Percentiles rank a stretch among this genome's conserved stretches.
Conservation (phyloP, 1,140 invertebrate species). For the Elymnias hypermnestra region DNA sequence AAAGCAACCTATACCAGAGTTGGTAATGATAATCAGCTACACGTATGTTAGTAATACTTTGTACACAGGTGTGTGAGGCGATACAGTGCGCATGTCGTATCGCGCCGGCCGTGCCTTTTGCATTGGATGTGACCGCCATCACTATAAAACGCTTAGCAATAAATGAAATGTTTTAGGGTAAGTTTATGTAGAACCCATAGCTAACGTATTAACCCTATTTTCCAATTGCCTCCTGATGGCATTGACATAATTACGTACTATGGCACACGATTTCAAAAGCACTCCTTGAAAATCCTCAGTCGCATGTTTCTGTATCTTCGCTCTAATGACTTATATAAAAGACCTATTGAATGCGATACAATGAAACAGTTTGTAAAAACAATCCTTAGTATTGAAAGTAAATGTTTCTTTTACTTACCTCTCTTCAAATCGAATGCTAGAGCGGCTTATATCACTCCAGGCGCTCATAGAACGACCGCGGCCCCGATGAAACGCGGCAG, state of each 20-base stretch:
- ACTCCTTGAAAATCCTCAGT: not conserved
- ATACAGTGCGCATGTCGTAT: conserved; percentile 12
- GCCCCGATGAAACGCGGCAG: conserved; percentile 73
- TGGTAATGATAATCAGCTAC: too few species aligned
- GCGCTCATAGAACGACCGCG: conserved; percentile 86
- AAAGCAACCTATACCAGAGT: too few species aligned
- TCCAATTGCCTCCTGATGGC: conserved; percentile 3
- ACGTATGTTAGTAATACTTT: too few species aligned
- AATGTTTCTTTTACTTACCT: conserved; percentile 78
- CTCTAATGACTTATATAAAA: not conserved
- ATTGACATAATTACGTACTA: conserved; percentile 6
- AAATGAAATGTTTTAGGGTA: conserved; percentile 15
- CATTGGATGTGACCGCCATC: conserved; percentile 12
- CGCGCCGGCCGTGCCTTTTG: conserved; percentile 1
- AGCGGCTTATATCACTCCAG: conserved; percentile 88
- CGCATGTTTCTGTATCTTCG: conserved; percentile 9
- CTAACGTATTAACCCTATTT: conserved; percentile 15
- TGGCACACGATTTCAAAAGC: conserved; percentile 3
- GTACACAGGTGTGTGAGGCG: not conserved
- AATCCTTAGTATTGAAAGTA: conserved; percentile 2
- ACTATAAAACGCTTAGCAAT: conserved; percentile 13
- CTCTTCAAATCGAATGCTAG: conserved; percentile 87
- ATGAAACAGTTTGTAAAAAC: too few species aligned
- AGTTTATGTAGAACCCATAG: conserved; percentile 40
- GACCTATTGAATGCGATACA: not conserved